Evolutionary conservation across 2,797 vertebrate species (phyloP), one percentile per base, ranked within the genome.

Genomic region (Phoebastria nigripes): DNA sequence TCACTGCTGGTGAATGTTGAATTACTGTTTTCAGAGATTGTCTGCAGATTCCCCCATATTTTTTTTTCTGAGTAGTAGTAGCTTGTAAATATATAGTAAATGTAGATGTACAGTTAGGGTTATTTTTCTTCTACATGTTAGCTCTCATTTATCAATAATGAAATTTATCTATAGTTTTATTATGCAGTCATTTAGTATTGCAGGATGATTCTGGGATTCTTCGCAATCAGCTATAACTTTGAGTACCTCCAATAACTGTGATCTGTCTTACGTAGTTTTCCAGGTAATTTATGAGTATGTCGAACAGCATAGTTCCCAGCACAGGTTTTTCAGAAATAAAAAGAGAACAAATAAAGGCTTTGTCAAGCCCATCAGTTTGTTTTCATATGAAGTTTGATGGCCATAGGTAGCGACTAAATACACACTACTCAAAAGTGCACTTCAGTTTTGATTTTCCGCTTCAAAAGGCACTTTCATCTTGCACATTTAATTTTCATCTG

Each of bases 401-500:
- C 81, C 52, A 79, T 19, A 87, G 44, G 39, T 92, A 84, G 46
- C 66, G 29, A 37, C 58, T 82, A 82, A 90, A 91, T 78, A 39
- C 33, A 63, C 42, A 49, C 8, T 66, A 35, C 15, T 87, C 37
- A 58, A 71, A 94, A 90, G 59, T 67, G 55, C 41, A 35, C 26
- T 89, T 91, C 37, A 63, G 31, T 39, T 91, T 84, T 87, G 26
- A 86, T 91, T 85, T 78, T 92, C 67, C 7, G 13, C 79, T 95
- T 96, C 89, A 89, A 87, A 90, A 85, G 63, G 21, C 26, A 47
- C 84, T 96, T 95, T 91, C 49, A 92, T 96, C 92, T 94, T 78
- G 41, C 46, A 67, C 33, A 37, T 11, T 61, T 77, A 90, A 59
- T 94, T 96, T 93, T 82, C 65, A 42, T 83, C 41, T 59, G 31